Percentiles rank a stretch among this genome's conserved stretches.
These are phyloP conservation scores for Tachina grossa DNA, from an alignment of 2,888 invertebrate genomes.

Conservation along the genomic window DNA sequence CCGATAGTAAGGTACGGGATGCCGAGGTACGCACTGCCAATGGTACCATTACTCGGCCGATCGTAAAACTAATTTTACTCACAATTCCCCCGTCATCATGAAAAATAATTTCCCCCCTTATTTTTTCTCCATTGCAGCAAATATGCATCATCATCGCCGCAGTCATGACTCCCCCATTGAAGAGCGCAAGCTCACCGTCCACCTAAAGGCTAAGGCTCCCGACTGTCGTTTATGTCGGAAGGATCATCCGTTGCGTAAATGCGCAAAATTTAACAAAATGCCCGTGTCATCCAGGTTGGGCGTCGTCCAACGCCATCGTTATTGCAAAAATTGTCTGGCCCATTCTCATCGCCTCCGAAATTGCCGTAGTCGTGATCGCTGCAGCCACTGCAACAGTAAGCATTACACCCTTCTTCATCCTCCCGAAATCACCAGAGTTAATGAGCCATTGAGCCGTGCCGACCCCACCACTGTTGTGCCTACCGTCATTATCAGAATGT, in stretches of 20 bases:
- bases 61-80: background rate
- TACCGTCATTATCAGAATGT: background rate
- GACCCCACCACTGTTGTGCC: background rate
- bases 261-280: background rate
- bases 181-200: background rate
- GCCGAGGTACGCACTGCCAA: background rate
- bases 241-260: background rate
- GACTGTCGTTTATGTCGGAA: background rate
- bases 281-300: background rate
- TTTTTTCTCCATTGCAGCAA: background rate
- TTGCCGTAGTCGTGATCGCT: background rate
- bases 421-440: background rate
- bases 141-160: background rate
- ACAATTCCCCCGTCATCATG: background rate
- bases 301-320: too few relatives aligned
- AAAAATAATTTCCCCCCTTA: background rate
- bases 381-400: background rate
- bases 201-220: background rate
- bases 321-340: background rate
- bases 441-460: background rate
- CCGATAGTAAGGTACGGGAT: background rate
- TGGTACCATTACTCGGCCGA: background rate
- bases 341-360: background rate
- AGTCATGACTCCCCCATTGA: background rate
- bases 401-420: conserved; percentile 10